Evolutionary conservation across 2,888 invertebrate genomes (phyloP).

Genomic region (Lutraria lutraria): DNA sequence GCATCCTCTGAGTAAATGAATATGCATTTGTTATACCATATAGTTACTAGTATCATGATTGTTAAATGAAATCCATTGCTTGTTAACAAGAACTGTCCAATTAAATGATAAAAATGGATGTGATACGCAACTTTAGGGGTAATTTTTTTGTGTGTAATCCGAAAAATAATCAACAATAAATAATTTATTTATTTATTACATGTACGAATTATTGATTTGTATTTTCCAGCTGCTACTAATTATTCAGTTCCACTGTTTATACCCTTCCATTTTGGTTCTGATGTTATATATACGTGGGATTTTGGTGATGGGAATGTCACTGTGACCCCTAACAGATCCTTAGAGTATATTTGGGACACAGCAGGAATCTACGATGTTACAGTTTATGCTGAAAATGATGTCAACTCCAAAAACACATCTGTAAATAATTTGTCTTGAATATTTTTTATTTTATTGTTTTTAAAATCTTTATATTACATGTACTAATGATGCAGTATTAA

Average conservation of each 20-base stretch:
- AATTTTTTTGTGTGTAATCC: too few species aligned
- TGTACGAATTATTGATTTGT: too few species aligned
- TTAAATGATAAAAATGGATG: too few species aligned
- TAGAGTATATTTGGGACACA: conserved; percentile 46
- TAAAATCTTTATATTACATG: too few species aligned
- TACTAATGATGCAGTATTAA: not conserved
- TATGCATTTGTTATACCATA: too few species aligned
- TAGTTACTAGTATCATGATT: too few species aligned
- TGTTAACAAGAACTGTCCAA: too few species aligned
- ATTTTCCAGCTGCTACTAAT: conserved; percentile 46
- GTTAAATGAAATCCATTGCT: too few species aligned
- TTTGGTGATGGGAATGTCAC: conserved; percentile 53
- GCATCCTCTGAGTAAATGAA: too few species aligned
- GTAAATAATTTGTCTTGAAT: not conserved
- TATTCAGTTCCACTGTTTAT: conserved; percentile 32
- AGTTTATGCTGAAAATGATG: conserved; percentile 54
- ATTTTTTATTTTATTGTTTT: not conserved
- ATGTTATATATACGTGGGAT: conserved; percentile 54
- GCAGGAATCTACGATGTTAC: conserved; percentile 61
- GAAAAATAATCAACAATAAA: too few species aligned
- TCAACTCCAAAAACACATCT: conserved; percentile 41
- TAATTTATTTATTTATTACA: too few species aligned
- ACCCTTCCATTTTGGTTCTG: conserved; percentile 48
- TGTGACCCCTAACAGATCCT: conserved; percentile 9
- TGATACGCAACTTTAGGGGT: too few species aligned